Evolutionary conservation across 2,888 invertebrate species (phyloP).

Genomic region (Drosophila rellima): DNA sequence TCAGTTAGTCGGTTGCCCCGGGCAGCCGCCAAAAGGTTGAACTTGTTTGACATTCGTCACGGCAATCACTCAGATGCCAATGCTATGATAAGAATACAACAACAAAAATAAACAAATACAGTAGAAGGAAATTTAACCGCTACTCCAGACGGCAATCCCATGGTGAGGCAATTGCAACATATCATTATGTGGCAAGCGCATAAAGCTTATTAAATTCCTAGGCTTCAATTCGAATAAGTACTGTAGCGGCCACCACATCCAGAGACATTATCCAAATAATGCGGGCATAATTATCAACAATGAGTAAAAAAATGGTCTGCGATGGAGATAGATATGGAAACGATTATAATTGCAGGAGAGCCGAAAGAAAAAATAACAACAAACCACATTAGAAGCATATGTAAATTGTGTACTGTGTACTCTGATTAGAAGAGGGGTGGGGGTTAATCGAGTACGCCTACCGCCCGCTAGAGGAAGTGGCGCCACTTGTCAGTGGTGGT

Average conservation of each 20-base stretch:
- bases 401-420: constrained; percentile 17
- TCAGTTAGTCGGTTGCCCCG: constrained; percentile 64
- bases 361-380: not conserved
- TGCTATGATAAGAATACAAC: constrained; percentile 26
- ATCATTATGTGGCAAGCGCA: constrained; percentile 30
- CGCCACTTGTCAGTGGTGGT: constrained; percentile 7
- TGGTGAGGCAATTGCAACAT: constrained; percentile 3
- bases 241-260: not conserved
- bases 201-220: constrained; percentile 66
- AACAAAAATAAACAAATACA: not conserved
- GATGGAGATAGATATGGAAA: constrained; percentile 42
- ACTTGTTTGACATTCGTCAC: constrained; percentile 71
- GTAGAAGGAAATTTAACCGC: constrained; percentile 6
- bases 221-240: constrained; percentile 13
- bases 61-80: constrained; percentile 54
- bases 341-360: constrained; percentile 59
- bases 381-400: constrained; percentile 12
- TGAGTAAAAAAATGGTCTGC: constrained; percentile 43
- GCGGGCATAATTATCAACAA: constrained; percentile 69
- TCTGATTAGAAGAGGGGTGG: constrained; percentile 16
- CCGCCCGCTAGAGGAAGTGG: constrained; percentile 9
- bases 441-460: constrained; percentile 20
- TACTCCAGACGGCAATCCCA: constrained; percentile 12
- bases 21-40: constrained; percentile 70
- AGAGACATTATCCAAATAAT: constrained; percentile 42